Evolutionary conservation across 2,113 vertebrate species (phyloP).

Genomic region (Bombycilla garrulus): DNA sequence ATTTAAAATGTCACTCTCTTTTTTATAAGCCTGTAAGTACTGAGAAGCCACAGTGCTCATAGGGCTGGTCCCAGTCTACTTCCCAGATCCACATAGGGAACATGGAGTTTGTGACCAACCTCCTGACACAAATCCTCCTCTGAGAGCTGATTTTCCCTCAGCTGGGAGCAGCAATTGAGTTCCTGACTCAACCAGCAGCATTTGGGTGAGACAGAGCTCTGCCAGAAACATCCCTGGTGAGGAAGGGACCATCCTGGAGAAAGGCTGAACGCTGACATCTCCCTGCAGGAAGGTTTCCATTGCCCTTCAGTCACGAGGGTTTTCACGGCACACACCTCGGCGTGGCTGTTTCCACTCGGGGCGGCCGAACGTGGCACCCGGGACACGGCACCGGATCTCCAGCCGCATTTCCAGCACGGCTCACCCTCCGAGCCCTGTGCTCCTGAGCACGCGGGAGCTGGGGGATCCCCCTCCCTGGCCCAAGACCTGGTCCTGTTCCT

Average conservation of each 20-base stretch:
- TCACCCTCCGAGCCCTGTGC: not conserved
- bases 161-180: not conserved
- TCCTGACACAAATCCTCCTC: not conserved
- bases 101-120: rapidly evolving
- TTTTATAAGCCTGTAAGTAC: not conserved
- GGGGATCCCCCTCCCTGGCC: not conserved
- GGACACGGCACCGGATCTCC: rapidly evolving
- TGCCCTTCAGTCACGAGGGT: not conserved
- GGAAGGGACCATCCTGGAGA: not conserved
- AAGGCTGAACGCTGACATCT: not conserved
- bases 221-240: not conserved
- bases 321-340: rapidly evolving
- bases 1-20: not conserved
- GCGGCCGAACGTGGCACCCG: rapidly evolving
- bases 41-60: rapidly evolving
- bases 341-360: not conserved
- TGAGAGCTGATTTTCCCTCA: not conserved
- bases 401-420: not conserved
- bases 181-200: not conserved
- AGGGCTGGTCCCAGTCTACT: not conserved
- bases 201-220: not conserved
- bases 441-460: rapidly evolving
- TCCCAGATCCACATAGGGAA: not conserved
- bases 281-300: not conserved
- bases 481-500: not conserved